phyloP scores from a whole-genome alignment of 1,140 invertebrate species.

The Drosophila takahashii region DNA sequence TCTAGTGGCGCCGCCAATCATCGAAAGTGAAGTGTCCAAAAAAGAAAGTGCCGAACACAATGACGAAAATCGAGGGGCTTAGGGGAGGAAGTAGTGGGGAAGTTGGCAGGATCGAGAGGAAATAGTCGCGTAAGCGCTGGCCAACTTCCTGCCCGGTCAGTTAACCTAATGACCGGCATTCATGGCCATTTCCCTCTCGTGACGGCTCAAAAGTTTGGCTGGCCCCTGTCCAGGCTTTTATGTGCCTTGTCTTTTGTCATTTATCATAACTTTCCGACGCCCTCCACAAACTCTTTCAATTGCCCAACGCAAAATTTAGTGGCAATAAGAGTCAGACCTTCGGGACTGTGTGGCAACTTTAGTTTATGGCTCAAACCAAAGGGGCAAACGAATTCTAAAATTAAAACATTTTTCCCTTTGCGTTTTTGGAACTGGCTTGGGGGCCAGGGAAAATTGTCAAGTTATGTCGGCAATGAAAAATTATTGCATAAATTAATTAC shows the following conservation, averaged over 20 bases:
- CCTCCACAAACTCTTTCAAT: constrained; percentile 65
- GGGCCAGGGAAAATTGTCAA: constrained; percentile 58
- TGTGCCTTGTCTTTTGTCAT: constrained; percentile 66
- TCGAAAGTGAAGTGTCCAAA: constrained; percentile 73
- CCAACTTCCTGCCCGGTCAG: constrained; percentile 72
- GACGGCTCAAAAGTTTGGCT: constrained; percentile 33
- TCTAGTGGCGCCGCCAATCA: constrained; percentile 69
- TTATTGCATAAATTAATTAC: constrained; percentile 83
- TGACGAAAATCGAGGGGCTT: constrained; percentile 35
- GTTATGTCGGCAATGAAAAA: constrained; percentile 80
- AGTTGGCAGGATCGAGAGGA: constrained; percentile 5
- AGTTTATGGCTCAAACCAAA: constrained; percentile 39
- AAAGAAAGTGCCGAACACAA: constrained; percentile 63
- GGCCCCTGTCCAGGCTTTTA: constrained; percentile 43
- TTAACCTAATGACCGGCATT: constrained; percentile 81
- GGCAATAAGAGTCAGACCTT: constrained; percentile 36
- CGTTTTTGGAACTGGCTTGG: constrained; percentile 8
- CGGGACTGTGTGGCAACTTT: constrained; percentile 27
- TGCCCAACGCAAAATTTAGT: constrained; percentile 57
- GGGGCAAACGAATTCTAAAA: constrained; percentile 58
- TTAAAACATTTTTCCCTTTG: constrained; percentile 58
- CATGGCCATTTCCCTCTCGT: constrained; percentile 55
- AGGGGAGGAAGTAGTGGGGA: not conserved
- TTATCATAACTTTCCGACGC: constrained; percentile 55
- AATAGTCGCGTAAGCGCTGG: constrained; percentile 19